Conservation (phyloP, 2,888 invertebrate species). For the Drosophila antonietae region DNA sequence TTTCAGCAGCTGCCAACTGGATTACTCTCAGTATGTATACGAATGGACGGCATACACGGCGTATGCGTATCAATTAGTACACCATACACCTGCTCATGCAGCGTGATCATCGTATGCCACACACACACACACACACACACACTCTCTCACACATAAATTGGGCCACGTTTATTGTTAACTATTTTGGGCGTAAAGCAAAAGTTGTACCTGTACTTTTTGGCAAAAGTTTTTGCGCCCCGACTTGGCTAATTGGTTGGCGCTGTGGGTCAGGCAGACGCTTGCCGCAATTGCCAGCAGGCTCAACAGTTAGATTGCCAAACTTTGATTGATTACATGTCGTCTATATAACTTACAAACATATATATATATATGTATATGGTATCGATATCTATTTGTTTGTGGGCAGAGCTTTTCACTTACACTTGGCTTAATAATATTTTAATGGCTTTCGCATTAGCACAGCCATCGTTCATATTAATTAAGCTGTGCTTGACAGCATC, state of each 20-base stretch:
- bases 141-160: neutral
- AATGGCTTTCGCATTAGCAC: slow-evolving; percentile 8
- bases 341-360: no score
- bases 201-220: slow-evolving; percentile 4
- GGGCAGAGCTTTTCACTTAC: slow-evolving; percentile 9
- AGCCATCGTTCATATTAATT: slow-evolving; percentile 5
- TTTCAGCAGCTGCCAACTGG: slow-evolving; percentile 17
- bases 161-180: slow-evolving; percentile 1
- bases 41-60: slow-evolving; percentile 14
- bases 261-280: neutral
- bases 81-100: neutral
- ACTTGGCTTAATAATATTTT: slow-evolving; percentile 14
- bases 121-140: slow-evolving; percentile 4
- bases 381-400: slow-evolving; percentile 1
- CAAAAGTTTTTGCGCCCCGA: neutral
- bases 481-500: neutral
- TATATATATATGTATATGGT: no score
- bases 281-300: slow-evolving; percentile 9
- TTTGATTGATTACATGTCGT: slow-evolving; percentile 23
- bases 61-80: slow-evolving; percentile 33
- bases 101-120: neutral
- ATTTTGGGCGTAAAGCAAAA: slow-evolving; percentile 11
- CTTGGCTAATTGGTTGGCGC: slow-evolving; percentile 15
- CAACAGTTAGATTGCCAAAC: slow-evolving; percentile 19
- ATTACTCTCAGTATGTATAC: neutral